Base-by-base conservation (phyloP, 1,140 invertebrate genomes). In the Drosophila persimilis region DNA sequence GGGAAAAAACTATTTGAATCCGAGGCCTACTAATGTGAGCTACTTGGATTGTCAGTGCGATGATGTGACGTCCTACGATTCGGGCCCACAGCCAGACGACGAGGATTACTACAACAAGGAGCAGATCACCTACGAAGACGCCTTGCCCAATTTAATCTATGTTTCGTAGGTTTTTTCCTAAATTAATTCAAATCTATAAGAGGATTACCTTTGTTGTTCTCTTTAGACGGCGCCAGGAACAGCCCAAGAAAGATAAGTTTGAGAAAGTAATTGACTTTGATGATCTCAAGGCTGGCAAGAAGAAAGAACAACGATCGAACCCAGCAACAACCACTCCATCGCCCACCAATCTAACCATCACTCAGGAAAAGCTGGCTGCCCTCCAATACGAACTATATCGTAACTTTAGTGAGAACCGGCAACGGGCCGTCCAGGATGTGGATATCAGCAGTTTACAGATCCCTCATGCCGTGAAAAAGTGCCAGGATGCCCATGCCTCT, bases 91-190 rank as follows among this genome's bases (percentile, higher is more conserved):
- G 48, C 89, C 90, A 0, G 52, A 85, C 24, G 90, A 85, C 55
- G 83, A 88, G 56, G 61, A 89, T 6, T 90, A 67, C 22, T 90
- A 90, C 22, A 78, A 83, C 15, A 79, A 74, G 45, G 80, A 81
- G 9, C 66, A 90, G 24, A 62, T 77, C 6, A 64, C 64, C 52
- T 91, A 90, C 24, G 81, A 81, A 41, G 79, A 84, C 44, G 70
- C 77, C 3, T 15, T 90, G 43, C 72, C 72, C 2, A 80, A 90
- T 74, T 72, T 90, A 1, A 71, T 90, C 20, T 90, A 78, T 55
- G 84, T 89, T 39, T 76, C 78, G 77, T 90, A 73, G 75, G 70
- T 22, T 11, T 3, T 7, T 15, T 11, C 15, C 0, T 5, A 20
- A 7, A 4, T 9, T 8, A 4, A 11, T 11, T 11, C 2, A 24